These are phyloP conservation scores for Holothuria scabra DNA, from an alignment of 53 echinoderm and acorn worm genomes.

Conservation along the genomic window DNA sequence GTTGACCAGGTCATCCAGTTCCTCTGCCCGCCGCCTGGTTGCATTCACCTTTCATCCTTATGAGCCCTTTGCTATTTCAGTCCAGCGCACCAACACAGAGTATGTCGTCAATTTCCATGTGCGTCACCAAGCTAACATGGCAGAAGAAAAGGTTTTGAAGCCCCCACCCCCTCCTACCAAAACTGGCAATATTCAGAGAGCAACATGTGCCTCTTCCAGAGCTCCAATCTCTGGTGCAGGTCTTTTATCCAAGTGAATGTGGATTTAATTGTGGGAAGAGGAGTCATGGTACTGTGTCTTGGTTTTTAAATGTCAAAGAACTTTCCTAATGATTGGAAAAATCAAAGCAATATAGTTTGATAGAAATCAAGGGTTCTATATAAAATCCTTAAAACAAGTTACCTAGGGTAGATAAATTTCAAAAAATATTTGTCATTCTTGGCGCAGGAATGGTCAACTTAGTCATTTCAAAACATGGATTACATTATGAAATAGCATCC, in stretches of 20 bases:
- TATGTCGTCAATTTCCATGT: conserved; percentile 98
- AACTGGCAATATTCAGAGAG: neutral
- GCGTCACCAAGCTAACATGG: conserved; percentile 70
- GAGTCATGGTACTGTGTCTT: too few relatives aligned
- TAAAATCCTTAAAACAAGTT: too few relatives aligned
- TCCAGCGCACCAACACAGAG: conserved; percentile 96
- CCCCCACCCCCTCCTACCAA: neutral
- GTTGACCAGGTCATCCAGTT: conserved; percentile 77
- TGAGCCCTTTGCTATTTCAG: conserved; percentile 99
- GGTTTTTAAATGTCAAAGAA: too few relatives aligned
- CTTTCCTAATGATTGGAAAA: too few relatives aligned
- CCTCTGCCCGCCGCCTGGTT: conserved; percentile 81
- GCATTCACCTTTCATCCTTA: conserved; percentile 99
- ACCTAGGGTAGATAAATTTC: too few relatives aligned
- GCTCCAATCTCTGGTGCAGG: neutral
- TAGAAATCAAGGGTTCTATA: too few relatives aligned
- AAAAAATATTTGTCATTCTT: too few relatives aligned
- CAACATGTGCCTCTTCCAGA: neutral
- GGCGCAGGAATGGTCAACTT: too few relatives aligned
- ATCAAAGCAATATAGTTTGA: too few relatives aligned
- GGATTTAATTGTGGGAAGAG: too few relatives aligned
- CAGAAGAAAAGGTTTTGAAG: neutral
- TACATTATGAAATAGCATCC: too few relatives aligned
- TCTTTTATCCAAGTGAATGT: neutral
- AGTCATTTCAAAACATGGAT: too few relatives aligned